Percentiles rank a stretch among this genome's conserved stretches.
phyloP scores from a whole-genome alignment of 1,140 invertebrate species.

The Tyrophagus putrescentiae region DNA sequence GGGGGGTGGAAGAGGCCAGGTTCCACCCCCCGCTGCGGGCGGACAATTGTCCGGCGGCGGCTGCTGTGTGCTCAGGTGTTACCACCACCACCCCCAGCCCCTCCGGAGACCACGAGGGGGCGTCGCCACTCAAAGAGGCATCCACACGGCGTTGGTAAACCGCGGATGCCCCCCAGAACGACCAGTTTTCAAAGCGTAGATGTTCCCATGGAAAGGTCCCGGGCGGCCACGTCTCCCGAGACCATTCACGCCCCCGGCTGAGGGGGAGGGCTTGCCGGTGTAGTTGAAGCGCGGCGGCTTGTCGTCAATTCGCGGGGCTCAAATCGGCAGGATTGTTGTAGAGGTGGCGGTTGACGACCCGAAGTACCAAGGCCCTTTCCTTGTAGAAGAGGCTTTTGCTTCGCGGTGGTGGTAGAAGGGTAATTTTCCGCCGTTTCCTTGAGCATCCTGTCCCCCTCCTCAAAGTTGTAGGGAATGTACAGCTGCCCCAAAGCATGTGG shows the following conservation, averaged over 20 bases:
- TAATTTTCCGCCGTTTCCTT: slow-evolving; percentile 39
- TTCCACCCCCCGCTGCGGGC: slow-evolving; percentile 54
- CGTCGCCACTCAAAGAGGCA: slow-evolving; percentile 38
- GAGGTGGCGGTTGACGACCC: too few species aligned
- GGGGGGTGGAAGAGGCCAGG: slow-evolving; percentile 69
- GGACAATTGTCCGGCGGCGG: too few species aligned
- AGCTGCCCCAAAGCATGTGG: slow-evolving; percentile 80
- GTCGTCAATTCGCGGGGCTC: too few species aligned
- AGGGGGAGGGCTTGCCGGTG: too few species aligned
- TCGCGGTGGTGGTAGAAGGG: neutral
- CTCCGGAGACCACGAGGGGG: too few species aligned
- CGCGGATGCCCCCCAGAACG: slow-evolving; percentile 66
- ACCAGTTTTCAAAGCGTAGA: slow-evolving; percentile 57
- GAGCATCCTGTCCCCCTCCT: slow-evolving; percentile 30
- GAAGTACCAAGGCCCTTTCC: too few species aligned
- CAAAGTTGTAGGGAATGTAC: slow-evolving; percentile 39
- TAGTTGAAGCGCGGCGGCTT: too few species aligned
- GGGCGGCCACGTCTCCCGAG: neutral
- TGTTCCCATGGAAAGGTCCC: slow-evolving; percentile 42
- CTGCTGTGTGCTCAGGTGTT: too few species aligned
- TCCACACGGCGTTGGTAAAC: slow-evolving; percentile 64
- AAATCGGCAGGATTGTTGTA: too few species aligned
- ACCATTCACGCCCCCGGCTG: neutral
- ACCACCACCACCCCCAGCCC: too few species aligned
- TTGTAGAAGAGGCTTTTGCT: slow-evolving; percentile 9